Conservation (phyloP, 2,797 vertebrate genomes). For the Bovichtus diacanthus region DNA sequence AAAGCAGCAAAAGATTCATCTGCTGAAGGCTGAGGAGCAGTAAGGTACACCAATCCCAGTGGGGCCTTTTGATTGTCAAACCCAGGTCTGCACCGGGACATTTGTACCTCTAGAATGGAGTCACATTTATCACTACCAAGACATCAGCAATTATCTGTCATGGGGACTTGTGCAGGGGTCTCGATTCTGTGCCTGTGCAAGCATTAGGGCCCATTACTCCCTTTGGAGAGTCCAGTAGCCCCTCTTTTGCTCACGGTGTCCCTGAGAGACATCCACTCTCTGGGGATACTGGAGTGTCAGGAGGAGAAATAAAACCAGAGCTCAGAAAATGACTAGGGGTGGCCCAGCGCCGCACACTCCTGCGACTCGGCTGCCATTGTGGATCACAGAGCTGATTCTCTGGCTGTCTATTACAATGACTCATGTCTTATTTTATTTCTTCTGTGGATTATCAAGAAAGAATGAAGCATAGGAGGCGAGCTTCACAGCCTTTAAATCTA, state of each 20-base stretch:
- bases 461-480: conserved; percentile 49
- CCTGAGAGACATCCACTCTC: conserved; percentile 72
- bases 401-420: conserved; percentile 73
- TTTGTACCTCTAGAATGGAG: conserved; percentile 76
- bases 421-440: conserved; percentile 72
- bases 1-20: conserved; percentile 63
- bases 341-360: conserved; percentile 39
- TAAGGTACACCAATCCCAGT: conserved; percentile 75
- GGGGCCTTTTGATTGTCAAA: conserved; percentile 71
- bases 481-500: conserved; percentile 60
- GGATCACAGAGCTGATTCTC: conserved; percentile 70
- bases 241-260: conserved; percentile 62
- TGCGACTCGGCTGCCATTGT: conserved; percentile 56
- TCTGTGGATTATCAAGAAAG: conserved; percentile 68
- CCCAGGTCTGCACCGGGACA: conserved; percentile 63
- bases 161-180: conserved; percentile 75
- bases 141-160: conserved; percentile 85
- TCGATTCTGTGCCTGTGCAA: conserved; percentile 78
- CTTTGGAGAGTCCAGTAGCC: conserved; percentile 67
- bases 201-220: conserved; percentile 83
- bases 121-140: conserved; percentile 81
- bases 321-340: conserved; percentile 59
- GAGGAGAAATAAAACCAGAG: conserved; percentile 61
- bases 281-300: conserved; percentile 68
- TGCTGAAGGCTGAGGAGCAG: conserved; percentile 57